Base-by-base conservation (phyloP, 2,113 vertebrate genomes). In the Pelvicachromis taeniatus region DNA sequence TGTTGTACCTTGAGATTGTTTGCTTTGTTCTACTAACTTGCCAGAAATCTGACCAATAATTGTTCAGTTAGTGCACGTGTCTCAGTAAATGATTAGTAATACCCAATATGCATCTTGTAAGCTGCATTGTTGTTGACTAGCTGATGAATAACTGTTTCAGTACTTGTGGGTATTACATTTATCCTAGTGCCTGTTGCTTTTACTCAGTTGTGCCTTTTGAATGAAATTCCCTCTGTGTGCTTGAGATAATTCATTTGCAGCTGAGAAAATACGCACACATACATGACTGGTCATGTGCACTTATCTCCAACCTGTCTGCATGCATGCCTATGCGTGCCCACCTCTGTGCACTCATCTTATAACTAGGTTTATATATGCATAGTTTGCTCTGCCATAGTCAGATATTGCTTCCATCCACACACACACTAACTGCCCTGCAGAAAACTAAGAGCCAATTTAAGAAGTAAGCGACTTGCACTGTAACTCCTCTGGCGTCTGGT, bases 361-460 rank as follows among this genome's bases (percentile, higher is more conserved):
- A 80, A 90, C 81, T 83, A 88, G 85, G 31, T 86, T 83, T 87
- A 77, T 80, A 17, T 83, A 81, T 91, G 78, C 83, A 89, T 42
- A 63, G 75, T 86, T 56, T 9, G 23, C 79, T 85, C 85, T 83
- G 83, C 79, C 23, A 14, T 54, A 77, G 83, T 77, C 48, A 68
- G 81, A 84, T 92, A 87, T 83, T 65, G 7, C 84, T 56, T 55
- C 45, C 70, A 85, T 23, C 52, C 78, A 79, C 81, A 80, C 29
- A 54, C 75, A 83, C 78, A 61, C 78, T n/a, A 9, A 86, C 84
- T 63, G 59, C 87, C 81, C 89, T 91, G 84, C 84, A 86, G 87
- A 88, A 92, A 82, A 88, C 88, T 61, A 53, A 80, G 81, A 88
- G 90, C 83, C 81, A 80, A 83, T 90, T 89, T 91, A 78, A 87